Evolutionary conservation across 2,888 invertebrate genomes (phyloP), one percentile per base, ranked within the genome.

Genomic region (Creontiades dilutus): DNA sequence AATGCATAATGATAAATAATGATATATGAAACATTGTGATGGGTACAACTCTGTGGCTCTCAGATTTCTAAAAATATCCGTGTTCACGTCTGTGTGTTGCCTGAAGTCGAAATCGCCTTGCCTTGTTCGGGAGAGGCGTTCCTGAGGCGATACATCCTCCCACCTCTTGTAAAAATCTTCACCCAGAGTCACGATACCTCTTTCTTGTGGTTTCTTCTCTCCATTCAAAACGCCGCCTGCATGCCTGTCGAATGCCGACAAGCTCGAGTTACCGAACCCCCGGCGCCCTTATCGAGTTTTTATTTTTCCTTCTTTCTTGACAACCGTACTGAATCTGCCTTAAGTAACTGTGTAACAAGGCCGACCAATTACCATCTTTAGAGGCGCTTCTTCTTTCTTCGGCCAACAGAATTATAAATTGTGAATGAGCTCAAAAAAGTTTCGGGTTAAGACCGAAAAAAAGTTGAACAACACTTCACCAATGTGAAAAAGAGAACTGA

Each of bases 201-300:
- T 80, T 80, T 80, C 78, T 80, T 80, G 46, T 80, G 78, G 78
- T 37, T 80, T 80, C 46, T 28, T 80, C 19, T 80, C 78, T 82
- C 82, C 82, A 82, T 82, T 82, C 82, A 82, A 82, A 48, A 82
- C 27, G 55, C 82, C 82, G 82, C 52, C 82, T 27, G 82, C 47
- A 52, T 82, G 52, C 82, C 82, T 82, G 19, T 19, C 82, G 55
- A 82, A 82, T 82, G 82, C 82, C 82, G 82, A 82, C 82, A 52
- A 48, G 82, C 82, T 52, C 55, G 14, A 27, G 52, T 82, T 82
- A 82, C 82, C n/a, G 52, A 82, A 82, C 82, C 82, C 47, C 55
- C 46, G 47, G 47, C 46, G 78, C 82, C 48, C 55, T 52, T 23
- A 52, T 23, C 55, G 82, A 52, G 82, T 82, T 82, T 82, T 82